Percentiles rank a stretch among this genome's conserved stretches.
phyloP scores from a whole-genome alignment of 2,888 invertebrate species.

The Drosophila subsilvestris region DNA sequence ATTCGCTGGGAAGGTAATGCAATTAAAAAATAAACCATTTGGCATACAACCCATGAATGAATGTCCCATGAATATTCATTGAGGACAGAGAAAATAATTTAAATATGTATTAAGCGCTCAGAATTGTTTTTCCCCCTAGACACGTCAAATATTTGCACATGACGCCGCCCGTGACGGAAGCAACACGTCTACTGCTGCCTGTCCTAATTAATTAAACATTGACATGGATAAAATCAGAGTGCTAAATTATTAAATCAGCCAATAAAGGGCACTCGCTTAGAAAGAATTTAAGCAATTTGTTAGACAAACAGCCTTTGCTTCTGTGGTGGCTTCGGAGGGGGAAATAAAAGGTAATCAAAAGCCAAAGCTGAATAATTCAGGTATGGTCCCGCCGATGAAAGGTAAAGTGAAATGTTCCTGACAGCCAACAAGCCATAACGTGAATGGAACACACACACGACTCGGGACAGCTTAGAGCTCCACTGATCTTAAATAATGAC shows the following conservation, averaged over 20 bases:
- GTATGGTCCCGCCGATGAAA: constrained; percentile 60
- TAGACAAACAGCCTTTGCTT: neutral
- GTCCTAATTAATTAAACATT: neutral
- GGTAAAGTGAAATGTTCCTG: constrained; percentile 72
- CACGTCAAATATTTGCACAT: no score
- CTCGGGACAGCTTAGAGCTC: no score
- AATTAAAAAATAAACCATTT: neutral
- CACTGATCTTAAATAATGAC: no score
- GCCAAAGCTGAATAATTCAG: constrained; percentile 33
- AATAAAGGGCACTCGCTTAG: neutral
- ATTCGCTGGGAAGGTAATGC: constrained; percentile 1
- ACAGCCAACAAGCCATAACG: constrained; percentile 53
- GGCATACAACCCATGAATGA: neutral
- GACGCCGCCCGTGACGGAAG: neutral
- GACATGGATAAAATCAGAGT: neutral
- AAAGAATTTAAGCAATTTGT: neutral
- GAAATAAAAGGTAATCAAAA: no score
- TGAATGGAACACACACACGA: constrained; percentile 47
- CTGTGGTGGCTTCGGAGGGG: no score
- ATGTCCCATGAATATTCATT: neutral
- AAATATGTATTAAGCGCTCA: neutral
- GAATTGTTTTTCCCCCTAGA: no score
- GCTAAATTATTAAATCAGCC: neutral
- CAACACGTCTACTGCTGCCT: neutral
- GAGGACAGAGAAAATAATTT: neutral